A percentile compares a stretch with the other conserved stretches of the same genome.
Conservation (phyloP, 2,888 invertebrate genomes). For the Volucella inanis region DNA sequence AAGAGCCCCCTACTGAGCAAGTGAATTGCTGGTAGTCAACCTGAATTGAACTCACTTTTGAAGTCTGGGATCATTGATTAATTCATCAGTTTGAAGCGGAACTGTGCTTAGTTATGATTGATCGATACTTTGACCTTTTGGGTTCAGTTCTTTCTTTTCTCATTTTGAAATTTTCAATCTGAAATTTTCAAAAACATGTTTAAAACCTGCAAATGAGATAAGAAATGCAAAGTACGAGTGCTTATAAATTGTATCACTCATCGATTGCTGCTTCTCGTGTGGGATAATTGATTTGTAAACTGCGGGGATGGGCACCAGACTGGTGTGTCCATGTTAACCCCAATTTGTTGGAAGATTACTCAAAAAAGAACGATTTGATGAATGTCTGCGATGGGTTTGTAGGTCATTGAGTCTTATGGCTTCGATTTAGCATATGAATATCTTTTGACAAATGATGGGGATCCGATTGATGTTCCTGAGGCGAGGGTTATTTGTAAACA, state of each 20-base stretch:
- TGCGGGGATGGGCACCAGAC: background rate
- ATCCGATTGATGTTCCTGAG: conserved; percentile 7
- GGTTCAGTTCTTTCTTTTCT: background rate
- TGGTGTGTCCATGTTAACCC: conserved; percentile 16
- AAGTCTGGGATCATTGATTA: conserved; percentile 39
- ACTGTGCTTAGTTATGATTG: conserved; percentile 31
- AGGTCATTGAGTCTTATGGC: conserved; percentile 14
- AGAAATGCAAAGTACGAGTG: conserved; percentile 8
- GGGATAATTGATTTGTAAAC: background rate
- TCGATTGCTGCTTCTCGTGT: background rate
- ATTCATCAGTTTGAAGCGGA: conserved; percentile 48
- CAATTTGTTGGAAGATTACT: conserved; percentile 27
- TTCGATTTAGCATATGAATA: conserved; percentile 1
- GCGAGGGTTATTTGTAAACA: background rate
- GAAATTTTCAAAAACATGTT: background rate
- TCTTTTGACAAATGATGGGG: conserved; percentile 19
- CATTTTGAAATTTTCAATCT: background rate
- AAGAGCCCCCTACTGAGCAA: conserved; percentile 15
- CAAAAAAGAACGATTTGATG: background rate
- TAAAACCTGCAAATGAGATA: background rate
- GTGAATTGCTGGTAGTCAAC: conserved; percentile 21
- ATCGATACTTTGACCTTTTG: conserved; percentile 35
- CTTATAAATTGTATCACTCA: conserved; percentile 28
- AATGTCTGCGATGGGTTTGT: background rate
- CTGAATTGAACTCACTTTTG: background rate